A percentile compares a stretch with the other conserved stretches of the same genome.
Conservation (phyloP, 2,113 vertebrate genomes). For the Sprattus sprattus region DNA sequence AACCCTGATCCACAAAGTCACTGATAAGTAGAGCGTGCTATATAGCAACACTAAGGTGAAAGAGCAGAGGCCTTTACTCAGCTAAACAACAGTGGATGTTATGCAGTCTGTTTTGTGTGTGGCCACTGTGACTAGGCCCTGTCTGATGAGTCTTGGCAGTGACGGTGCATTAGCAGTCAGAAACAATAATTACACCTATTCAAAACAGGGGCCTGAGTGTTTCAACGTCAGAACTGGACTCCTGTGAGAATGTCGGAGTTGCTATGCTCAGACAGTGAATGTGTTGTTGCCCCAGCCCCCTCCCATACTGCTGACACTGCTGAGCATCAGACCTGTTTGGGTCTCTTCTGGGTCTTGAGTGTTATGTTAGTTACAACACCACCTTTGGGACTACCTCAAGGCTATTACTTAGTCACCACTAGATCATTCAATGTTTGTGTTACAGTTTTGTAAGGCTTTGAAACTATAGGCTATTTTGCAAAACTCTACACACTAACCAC, state of each 20-base stretch:
- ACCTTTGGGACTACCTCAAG: not conserved
- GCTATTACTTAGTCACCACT: not conserved
- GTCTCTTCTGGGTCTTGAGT: not conserved
- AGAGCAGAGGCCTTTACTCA: not conserved
- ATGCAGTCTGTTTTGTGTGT: not conserved
- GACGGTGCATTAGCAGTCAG: not conserved
- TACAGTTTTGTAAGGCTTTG: no score
- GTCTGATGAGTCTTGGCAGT: not conserved
- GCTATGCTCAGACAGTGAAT: not conserved
- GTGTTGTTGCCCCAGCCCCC: not conserved
- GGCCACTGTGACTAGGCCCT: not conserved
- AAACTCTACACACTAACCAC: no score
- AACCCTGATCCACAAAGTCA: not conserved
- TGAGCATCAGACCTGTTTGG: not conserved
- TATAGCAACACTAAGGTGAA: not conserved
- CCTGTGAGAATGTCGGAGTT: not conserved
- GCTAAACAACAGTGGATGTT: not conserved
- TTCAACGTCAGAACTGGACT: constrained; percentile 3
- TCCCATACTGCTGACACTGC: not conserved
- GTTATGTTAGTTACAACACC: not conserved
- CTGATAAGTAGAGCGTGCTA: not conserved
- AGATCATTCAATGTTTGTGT: not conserved
- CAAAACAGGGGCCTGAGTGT: not conserved
- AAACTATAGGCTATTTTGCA: no score
- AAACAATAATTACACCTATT: not conserved